Evolutionary conservation across 2,797 vertebrate genomes (phyloP).

Genomic region (Pteropus rufus): DNA sequence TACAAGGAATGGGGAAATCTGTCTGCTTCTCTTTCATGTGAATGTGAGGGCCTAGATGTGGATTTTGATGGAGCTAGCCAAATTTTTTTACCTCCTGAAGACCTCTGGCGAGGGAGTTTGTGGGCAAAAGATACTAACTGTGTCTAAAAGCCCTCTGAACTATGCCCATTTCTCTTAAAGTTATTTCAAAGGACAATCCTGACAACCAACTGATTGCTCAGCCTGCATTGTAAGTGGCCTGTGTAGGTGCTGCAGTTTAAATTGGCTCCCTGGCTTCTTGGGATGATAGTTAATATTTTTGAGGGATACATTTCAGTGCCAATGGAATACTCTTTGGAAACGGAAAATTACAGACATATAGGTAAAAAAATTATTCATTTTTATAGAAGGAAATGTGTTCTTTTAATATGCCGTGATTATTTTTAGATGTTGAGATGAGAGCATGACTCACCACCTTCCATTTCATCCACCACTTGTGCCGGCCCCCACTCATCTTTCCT

Average conservation of each 20-base stretch:
- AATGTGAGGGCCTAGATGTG: constrained; percentile 26
- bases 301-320: constrained; percentile 29
- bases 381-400: constrained; percentile 73
- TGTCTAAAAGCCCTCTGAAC: constrained; percentile 62
- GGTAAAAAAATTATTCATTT: constrained; percentile 61
- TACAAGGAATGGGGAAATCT: constrained; percentile 61
- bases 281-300: constrained; percentile 56
- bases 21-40: background rate
- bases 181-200: constrained; percentile 61
- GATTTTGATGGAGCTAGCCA: constrained; percentile 56
- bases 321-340: constrained; percentile 60
- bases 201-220: constrained; percentile 18
- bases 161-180: constrained; percentile 44
- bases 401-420: constrained; percentile 76
- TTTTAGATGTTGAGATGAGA: constrained; percentile 76
- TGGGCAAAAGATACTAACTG: constrained; percentile 31
- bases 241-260: constrained; percentile 45
- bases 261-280: constrained; percentile 50
- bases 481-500: constrained; percentile 68
- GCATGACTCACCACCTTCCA: constrained; percentile 73
- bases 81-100: constrained; percentile 50
- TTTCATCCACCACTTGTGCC: constrained; percentile 60
- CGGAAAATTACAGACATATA: constrained; percentile 75
- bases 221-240: constrained; percentile 31
- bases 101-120: constrained; percentile 23